Base-by-base conservation (phyloP, 2,113 vertebrate species). In the Brienomyrus longianalis region DNA sequence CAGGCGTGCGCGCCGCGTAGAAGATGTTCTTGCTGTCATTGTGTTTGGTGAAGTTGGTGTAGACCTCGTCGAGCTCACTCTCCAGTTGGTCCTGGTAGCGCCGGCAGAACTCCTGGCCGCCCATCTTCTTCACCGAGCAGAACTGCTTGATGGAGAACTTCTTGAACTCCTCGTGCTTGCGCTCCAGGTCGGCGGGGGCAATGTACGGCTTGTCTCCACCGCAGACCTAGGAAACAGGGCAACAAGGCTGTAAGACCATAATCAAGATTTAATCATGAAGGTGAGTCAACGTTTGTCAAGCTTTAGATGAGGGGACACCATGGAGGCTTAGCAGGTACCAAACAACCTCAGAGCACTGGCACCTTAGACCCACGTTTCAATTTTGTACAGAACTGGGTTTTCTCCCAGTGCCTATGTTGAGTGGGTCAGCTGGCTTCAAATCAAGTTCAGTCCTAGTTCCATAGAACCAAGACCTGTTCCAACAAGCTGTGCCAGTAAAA, bases 1-100 rank as follows among this genome's bases (percentile, higher is more conserved):
- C 98, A n/a, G 98, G 98, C 0, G 98, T 99, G 88, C 98, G 98
- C 5, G 98, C 98, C 87, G 98, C 97, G 89, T 98, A 98, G 94
- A 99, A 99, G 96, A 99, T 98, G 95, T 99, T 99, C 95, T 99
- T 99, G 96, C 98, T 96, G 90, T 99, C 98, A 0, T 99, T 99
- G 97, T 99, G 98, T 94, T 98, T 99, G 93, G 97, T 94, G 93
- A 99, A 98, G 95, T 97, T 99, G 95, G 94, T 93, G 96, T 96
- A 99, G 94, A 95, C 94, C 94, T 98, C 97, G 2, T 98, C 97
- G 1, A 99, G 96, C 94, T 99, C 98, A 0, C 93, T 89, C 94
- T 99, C 98, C 2, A 99, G 97, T 93, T 97, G 98, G 85, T 96
- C 97, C 95, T 98, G 98, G 94, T 99, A 99, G 89, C 97, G 97